These are phyloP conservation scores for Drosophila pegasa DNA, from an alignment of 2,888 invertebrate species.

Conservation along the genomic window DNA sequence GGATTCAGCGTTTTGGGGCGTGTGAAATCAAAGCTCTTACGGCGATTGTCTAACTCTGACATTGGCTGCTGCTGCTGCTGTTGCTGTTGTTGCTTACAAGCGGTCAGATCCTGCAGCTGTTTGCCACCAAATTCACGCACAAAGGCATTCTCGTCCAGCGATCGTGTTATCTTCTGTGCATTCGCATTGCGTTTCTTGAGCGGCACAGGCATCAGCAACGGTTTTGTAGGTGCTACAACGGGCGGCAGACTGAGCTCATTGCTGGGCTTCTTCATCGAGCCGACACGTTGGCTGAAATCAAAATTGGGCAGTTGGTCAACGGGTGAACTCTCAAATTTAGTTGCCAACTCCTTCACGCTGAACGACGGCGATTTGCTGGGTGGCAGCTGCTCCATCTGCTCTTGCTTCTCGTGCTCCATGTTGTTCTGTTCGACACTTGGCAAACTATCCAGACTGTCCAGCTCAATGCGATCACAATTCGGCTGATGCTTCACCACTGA, in stretches of 20 bases:
- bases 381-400: not conserved
- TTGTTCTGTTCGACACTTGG: conserved; percentile 49
- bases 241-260: conserved; percentile 58
- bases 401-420: conserved; percentile 53
- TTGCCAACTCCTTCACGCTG: conserved; percentile 88
- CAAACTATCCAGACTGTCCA: conserved; percentile 81
- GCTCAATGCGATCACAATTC: conserved; percentile 66
- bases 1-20: conserved; percentile 87
- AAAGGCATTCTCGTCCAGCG: conserved; percentile 91
- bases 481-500: conserved; percentile 40
- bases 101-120: conserved; percentile 79
- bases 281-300: conserved; percentile 84
- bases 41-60: conserved; percentile 82
- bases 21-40: conserved; percentile 88
- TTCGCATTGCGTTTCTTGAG: conserved; percentile 86
- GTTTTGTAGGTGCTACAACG: conserved; percentile 28
- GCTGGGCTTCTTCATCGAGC: conserved; percentile 71
- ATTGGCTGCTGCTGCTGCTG: conserved; percentile 78
- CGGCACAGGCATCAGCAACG: conserved; percentile 49
- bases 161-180: conserved; percentile 88
- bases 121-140: conserved; percentile 88
- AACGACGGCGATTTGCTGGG: conserved; percentile 84
- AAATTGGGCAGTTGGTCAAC: conserved; percentile 87
- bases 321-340: conserved; percentile 87
- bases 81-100: conserved; percentile 78